Percentiles rank a stretch among this genome's conserved stretches.
phyloP scores from a whole-genome alignment of 2,797 vertebrate genomes.

The Urophycis tenuis region DNA sequence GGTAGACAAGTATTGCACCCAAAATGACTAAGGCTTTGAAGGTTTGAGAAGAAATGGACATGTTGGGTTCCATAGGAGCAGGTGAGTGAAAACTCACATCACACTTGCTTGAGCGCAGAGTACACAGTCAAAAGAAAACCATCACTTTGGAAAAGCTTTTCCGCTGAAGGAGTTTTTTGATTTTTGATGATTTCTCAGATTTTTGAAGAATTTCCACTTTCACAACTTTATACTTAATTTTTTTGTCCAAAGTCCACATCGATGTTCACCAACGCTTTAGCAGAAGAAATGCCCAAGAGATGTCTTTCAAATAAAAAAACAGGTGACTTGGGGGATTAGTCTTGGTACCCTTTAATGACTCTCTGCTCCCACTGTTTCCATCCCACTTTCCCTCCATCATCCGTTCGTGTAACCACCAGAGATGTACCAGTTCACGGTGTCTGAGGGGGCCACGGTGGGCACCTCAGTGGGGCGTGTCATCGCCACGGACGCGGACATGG shows the following conservation, averaged over 20 bases:
- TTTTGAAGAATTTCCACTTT: no score
- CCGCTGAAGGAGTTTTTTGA: no score
- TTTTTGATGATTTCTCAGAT: no score
- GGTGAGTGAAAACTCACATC: no score
- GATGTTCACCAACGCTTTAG: background rate
- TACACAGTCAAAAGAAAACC: background rate
- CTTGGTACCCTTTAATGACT: background rate
- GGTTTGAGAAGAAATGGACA: no score
- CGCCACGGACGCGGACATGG: conserved; percentile 90
- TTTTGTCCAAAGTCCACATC: background rate
- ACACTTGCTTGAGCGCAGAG: no score
- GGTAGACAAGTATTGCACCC: no score
- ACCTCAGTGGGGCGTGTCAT: conserved; percentile 85
- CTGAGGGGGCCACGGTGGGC: conserved; percentile 80
- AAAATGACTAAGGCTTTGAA: no score
- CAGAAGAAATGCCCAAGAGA: no score
- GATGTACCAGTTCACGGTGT: conserved; percentile 94
- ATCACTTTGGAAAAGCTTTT: background rate
- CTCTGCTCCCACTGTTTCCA: conserved; percentile 12
- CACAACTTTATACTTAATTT: background rate
- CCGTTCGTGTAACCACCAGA: conserved; percentile 65
- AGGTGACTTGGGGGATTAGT: background rate
- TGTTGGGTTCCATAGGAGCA: no score
- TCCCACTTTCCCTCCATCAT: background rate
- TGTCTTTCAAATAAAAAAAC: no score